Conservation (phyloP, 2,888 invertebrate species). For the Rhopalosiphum nymphaeae region DNA sequence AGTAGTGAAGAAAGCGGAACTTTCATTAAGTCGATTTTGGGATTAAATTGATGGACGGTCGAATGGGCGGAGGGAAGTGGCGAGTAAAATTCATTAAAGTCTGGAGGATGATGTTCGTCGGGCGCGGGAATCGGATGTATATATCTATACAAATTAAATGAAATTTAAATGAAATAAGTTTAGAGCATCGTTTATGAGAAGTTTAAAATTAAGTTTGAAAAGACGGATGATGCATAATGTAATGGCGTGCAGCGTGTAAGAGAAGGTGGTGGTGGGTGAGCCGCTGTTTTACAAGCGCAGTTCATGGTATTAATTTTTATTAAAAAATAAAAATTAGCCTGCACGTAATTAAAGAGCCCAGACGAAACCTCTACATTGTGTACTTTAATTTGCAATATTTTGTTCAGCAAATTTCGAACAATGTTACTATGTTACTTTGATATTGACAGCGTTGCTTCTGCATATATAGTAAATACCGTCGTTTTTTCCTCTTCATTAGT, state of each 20-base stretch:
- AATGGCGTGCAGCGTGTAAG: constrained; percentile 49
- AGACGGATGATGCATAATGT: constrained; percentile 62
- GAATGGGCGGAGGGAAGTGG: constrained; percentile 58
- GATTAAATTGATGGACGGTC: constrained; percentile 65
- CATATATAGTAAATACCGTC: background rate
- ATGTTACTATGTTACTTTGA: background rate
- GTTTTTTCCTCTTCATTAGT: constrained; percentile 42
- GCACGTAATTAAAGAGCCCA: constrained; percentile 57
- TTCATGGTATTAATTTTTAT: constrained; percentile 62
- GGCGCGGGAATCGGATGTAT: constrained; percentile 50
- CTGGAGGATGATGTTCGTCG: constrained; percentile 63
- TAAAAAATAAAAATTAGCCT: constrained; percentile 65
- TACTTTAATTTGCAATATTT: constrained; percentile 46
- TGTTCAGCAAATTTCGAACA: constrained; percentile 34
- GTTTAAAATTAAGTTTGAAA: constrained; percentile 65
- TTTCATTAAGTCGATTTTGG: constrained; percentile 65
- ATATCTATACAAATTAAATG: constrained; percentile 62
- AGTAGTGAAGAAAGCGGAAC: constrained; percentile 60
- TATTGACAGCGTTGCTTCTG: background rate
- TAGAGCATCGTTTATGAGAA: constrained; percentile 65
- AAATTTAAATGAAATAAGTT: constrained; percentile 65
- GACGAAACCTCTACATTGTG: constrained; percentile 25
- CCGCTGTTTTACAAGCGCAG: constrained; percentile 62
- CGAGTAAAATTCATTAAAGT: constrained; percentile 65
- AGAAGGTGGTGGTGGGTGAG: background rate